A percentile compares a stretch with the other conserved stretches of the same genome.
These are phyloP conservation scores for Epinephelus awoara DNA, from an alignment of 2,797 vertebrate genomes.

Conservation along the genomic window DNA sequence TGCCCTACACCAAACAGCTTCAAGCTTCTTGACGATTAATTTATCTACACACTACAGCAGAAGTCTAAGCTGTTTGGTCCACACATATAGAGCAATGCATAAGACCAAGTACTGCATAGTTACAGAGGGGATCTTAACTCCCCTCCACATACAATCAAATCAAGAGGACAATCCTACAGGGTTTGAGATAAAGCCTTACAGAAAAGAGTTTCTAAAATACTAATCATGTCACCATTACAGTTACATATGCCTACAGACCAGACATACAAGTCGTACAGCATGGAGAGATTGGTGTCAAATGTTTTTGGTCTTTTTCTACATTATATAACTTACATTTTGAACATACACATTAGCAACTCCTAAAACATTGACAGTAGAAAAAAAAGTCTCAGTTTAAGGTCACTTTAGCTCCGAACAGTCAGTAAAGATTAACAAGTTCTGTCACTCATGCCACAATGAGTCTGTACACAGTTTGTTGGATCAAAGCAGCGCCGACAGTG, in stretches of 20 bases:
- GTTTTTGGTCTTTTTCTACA: conserved; percentile 71
- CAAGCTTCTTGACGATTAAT: conserved; percentile 29
- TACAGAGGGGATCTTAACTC: conserved; percentile 58
- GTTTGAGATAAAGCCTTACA: conserved; percentile 53
- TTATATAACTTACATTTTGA: conserved; percentile 58
- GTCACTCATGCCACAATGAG: conserved; percentile 35
- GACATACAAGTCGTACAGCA: conserved; percentile 61
- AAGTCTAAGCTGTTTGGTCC: conserved; percentile 61
- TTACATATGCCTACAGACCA: conserved; percentile 49
- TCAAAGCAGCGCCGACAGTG: conserved; percentile 47
- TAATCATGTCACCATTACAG: conserved; percentile 45
- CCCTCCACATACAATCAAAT: conserved; percentile 71
- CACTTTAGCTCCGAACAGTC: conserved; percentile 74
- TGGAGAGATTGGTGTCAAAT: conserved; percentile 58
- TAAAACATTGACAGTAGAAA: conserved; percentile 50
- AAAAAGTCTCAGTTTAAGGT: conserved; percentile 69
- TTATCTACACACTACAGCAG: conserved; percentile 52
- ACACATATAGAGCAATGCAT: conserved; percentile 56
- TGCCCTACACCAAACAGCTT: conserved; percentile 43
- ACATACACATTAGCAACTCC: conserved; percentile 28
- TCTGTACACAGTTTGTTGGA: conserved; percentile 57
- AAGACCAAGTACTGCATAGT: conserved; percentile 81
- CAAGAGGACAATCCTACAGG: conserved; percentile 53
- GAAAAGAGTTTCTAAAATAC: conserved; percentile 34
- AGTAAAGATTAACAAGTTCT: conserved; percentile 42